These are phyloP conservation scores for Chlorocebus sabaeus DNA, from an alignment of 2,113 vertebrate genomes.

Conservation along the genomic window DNA sequence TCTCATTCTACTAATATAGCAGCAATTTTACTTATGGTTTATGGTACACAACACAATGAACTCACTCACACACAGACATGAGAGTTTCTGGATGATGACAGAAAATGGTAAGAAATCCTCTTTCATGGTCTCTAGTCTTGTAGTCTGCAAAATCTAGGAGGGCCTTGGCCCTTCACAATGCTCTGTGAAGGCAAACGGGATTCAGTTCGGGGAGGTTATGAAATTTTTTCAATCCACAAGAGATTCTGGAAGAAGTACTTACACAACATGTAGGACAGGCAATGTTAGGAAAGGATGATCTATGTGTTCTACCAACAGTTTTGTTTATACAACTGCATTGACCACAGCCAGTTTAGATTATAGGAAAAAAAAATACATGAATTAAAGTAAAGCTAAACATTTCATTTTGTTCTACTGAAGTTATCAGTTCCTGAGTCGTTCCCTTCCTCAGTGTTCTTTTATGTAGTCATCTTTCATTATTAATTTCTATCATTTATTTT, in stretches of 20 bases:
- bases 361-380: background rate
- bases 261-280: background rate
- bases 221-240: background rate
- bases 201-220: background rate
- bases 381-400: slow-evolving; percentile 5
- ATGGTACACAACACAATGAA: background rate
- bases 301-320: background rate
- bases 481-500: background rate
- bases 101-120: background rate
- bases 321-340: background rate
- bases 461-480: background rate
- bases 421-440: background rate
- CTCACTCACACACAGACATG: background rate
- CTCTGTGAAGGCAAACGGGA: background rate
- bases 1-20: background rate
- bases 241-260: slow-evolving; percentile 3
- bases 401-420: slow-evolving; percentile 1
- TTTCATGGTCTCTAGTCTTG: background rate
- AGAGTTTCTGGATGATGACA: slow-evolving; percentile 28
- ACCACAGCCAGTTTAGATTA: background rate
- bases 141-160: background rate
- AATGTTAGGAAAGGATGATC: background rate
- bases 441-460: background rate
- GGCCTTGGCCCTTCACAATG: background rate
- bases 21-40: background rate